A percentile compares a stretch with the other conserved stretches of the same genome.
These are phyloP conservation scores for Myotis brandtii DNA, from an alignment of 2,113 vertebrate genomes.

Conservation along the genomic window DNA sequence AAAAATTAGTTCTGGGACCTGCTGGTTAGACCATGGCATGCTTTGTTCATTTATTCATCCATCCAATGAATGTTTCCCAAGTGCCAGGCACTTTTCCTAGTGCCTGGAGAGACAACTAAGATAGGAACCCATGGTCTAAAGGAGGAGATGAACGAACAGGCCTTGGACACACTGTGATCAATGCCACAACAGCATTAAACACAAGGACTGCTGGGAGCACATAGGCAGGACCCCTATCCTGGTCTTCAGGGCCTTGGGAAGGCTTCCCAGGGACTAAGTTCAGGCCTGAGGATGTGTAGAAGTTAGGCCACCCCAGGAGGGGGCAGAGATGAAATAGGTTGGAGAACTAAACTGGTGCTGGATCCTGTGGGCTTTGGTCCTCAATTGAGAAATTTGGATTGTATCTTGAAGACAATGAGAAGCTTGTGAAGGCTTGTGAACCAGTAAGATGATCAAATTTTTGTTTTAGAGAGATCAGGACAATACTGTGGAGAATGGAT, in stretches of 20 bases:
- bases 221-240: background rate
- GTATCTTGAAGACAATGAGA: background rate
- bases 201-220: background rate
- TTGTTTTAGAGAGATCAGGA: background rate
- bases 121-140: background rate
- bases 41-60: slow-evolving; percentile 36
- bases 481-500: background rate
- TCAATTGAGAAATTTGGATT: background rate
- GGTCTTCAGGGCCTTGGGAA: background rate
- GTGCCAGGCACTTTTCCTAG: background rate
- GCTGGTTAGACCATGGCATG: background rate
- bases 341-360: background rate
- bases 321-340: background rate
- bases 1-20: background rate
- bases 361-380: background rate
- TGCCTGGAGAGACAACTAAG: background rate
- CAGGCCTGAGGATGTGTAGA: background rate
- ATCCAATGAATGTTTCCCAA: background rate
- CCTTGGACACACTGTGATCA: background rate
- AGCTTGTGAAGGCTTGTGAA: background rate
- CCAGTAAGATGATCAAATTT: background rate
- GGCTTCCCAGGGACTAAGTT: background rate
- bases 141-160: background rate
- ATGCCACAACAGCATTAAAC: background rate
- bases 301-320: background rate